phyloP scores from a whole-genome alignment of 53 echinoderm and acorn worm species.

The Paracentrotus lividus region DNA sequence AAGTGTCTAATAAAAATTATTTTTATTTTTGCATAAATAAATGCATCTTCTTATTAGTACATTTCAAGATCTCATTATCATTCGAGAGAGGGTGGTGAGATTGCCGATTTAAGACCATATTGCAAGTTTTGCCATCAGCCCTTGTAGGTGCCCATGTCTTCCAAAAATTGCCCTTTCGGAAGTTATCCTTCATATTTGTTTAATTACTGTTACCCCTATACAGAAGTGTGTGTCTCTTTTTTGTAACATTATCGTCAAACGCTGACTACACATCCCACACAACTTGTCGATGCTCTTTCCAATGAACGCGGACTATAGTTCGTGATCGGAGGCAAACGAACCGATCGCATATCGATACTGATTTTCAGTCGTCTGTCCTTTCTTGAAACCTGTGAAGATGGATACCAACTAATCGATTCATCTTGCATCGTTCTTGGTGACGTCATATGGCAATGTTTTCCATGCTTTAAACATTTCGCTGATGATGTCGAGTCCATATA shows the following conservation, averaged over 20 bases:
- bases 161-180: background rate
- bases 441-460: background rate
- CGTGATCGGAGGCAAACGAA: conserved; percentile 32
- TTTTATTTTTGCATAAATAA: no score
- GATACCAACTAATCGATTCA: background rate
- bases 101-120: no score
- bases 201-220: background rate
- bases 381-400: conserved; percentile 5
- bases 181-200: background rate
- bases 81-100: no score
- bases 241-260: background rate
- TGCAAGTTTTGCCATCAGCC: no score
- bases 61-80: no score
- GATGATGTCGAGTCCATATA: background rate
- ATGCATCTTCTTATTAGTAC: no score
- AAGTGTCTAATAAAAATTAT: no score
- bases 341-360: conserved; percentile 51
- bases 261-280: background rate
- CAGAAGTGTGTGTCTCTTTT: background rate
- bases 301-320: background rate
- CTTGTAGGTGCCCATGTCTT: background rate
- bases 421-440: background rate
- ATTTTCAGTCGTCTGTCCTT: conserved; percentile 26
- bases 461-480: background rate
- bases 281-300: background rate